phyloP scores from a whole-genome alignment of 1,140 invertebrate species.

The Aphelenchoides avenae region DNA sequence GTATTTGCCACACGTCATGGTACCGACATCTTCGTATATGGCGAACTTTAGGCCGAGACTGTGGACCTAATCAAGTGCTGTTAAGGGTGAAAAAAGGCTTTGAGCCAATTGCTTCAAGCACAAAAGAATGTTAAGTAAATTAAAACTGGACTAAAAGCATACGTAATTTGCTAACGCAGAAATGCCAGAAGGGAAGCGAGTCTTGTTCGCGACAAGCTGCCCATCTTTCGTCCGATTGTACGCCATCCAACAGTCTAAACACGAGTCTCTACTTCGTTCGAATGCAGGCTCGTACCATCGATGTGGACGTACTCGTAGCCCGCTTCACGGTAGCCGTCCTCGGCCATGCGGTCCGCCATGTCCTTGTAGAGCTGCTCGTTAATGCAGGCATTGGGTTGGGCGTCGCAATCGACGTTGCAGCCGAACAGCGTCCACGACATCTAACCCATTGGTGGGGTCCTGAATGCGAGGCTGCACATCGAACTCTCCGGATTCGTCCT shows the following conservation, averaged over 20 bases:
- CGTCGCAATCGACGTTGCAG: conserved; percentile 81
- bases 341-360: conserved; percentile 34
- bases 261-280: neutral
- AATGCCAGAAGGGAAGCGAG: conserved; percentile 37
- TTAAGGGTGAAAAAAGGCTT: neutral
- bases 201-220: conserved; percentile 22
- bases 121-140: conserved; percentile 1
- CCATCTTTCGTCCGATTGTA: conserved; percentile 24
- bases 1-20: conserved; percentile 86
- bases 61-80: conserved; percentile 87
- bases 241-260: conserved; percentile 3
- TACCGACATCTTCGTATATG: conserved; percentile 94
- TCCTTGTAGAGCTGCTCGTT: conserved; percentile 54
- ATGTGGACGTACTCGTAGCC: conserved; percentile 43
- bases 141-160: conserved; percentile 15
- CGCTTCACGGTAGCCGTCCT: conserved; percentile 47
- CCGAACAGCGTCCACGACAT: conserved; percentile 86
- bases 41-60: conserved; percentile 87
- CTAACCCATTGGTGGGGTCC: conserved; percentile 70
- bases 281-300: conserved; percentile 56
- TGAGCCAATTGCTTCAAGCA: neutral
- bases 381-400: conserved; percentile 52
- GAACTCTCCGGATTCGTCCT: neutral
- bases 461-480: neutral
- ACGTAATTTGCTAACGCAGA: conserved; percentile 36